phyloP scores from a whole-genome alignment of 1,140 invertebrate species.

The Camponotus floridanus region DNA sequence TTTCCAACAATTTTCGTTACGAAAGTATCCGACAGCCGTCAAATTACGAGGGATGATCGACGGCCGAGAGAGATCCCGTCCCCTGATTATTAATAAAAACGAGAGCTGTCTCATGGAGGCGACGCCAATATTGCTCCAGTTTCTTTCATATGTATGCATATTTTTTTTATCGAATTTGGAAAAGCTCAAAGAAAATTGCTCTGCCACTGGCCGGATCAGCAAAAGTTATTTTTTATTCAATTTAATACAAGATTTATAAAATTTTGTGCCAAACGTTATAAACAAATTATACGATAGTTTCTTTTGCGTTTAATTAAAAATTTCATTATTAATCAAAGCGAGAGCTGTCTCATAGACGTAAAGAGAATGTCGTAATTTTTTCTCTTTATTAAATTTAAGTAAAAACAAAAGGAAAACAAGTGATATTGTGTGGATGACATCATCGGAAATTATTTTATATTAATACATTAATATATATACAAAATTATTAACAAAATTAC shows the following conservation, averaged over 20 bases:
- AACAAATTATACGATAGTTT: not conserved
- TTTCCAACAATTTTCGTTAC: constrained; percentile 64
- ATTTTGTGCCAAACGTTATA: too few relatives aligned
- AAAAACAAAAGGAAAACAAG: not conserved
- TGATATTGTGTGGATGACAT: not conserved
- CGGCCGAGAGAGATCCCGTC: constrained; percentile 51
- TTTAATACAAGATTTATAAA: not conserved
- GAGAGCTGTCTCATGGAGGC: constrained; percentile 8
- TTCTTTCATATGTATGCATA: not conserved
- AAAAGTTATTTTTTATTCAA: not conserved
- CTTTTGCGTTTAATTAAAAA: constrained; percentile 4
- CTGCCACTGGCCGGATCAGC: not conserved
- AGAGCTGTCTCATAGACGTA: not conserved
- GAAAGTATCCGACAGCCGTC: constrained; percentile 58
- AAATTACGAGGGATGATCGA: constrained; percentile 62
- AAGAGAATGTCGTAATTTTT: not conserved
- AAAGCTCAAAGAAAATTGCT: not conserved
- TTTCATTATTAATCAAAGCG: constrained; percentile 24
- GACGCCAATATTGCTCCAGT: not conserved
- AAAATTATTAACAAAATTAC: not conserved
- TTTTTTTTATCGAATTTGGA: constrained; percentile 4
- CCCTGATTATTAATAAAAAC: constrained; percentile 56
- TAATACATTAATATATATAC: not conserved
- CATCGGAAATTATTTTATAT: constrained; percentile 21
- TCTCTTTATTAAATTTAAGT: not conserved